A percentile compares a stretch with the other conserved stretches of the same genome.
These are phyloP conservation scores for Temnothorax nylanderi DNA, from an alignment of 1,140 invertebrate genomes.

Conservation along the genomic window DNA sequence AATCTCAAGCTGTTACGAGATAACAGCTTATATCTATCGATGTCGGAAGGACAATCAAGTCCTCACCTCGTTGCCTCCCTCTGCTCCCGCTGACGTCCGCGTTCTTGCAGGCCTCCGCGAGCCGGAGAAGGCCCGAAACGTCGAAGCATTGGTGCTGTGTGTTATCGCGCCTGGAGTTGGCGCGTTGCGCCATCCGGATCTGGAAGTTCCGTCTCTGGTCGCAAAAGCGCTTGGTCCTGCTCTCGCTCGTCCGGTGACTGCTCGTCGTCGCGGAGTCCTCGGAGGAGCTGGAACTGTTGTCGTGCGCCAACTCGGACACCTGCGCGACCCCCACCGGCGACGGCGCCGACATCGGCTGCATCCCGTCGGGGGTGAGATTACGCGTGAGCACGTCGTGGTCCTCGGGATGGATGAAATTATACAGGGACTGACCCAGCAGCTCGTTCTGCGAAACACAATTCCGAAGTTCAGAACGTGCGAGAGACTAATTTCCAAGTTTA, in stretches of 20 bases:
- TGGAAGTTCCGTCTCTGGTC: conserved; percentile 87
- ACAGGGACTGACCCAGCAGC: conserved; percentile 93
- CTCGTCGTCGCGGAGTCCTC: conserved; percentile 80
- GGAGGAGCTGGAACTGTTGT: conserved; percentile 82
- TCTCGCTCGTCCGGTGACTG: conserved; percentile 76
- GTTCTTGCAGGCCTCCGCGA: conserved; percentile 77
- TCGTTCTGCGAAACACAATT: conserved; percentile 88
- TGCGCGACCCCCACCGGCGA: conserved; percentile 73
- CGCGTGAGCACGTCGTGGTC: conserved; percentile 91
- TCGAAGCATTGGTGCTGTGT: conserved; percentile 87
- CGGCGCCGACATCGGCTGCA: conserved; percentile 76
- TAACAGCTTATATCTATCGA: not conserved
- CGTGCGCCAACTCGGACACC: conserved; percentile 79
- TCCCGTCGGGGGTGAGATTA: conserved; percentile 88
- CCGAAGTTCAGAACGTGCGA: not conserved
- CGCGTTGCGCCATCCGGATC: conserved; percentile 86
- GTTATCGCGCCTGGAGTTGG: conserved; percentile 85
- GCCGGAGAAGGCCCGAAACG: conserved; percentile 85
- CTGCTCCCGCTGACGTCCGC: conserved; percentile 62
- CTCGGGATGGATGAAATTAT: conserved; percentile 91
- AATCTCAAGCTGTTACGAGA: not conserved
- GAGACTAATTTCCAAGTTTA: not conserved
- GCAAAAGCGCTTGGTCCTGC: conserved; percentile 56
- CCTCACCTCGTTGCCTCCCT: conserved; percentile 73
- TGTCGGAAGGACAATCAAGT: not conserved